A percentile compares a stretch with the other conserved stretches of the same genome.
Evolutionary conservation across 2,888 invertebrate genomes (phyloP).

Genomic region (Allacma fusca): DNA sequence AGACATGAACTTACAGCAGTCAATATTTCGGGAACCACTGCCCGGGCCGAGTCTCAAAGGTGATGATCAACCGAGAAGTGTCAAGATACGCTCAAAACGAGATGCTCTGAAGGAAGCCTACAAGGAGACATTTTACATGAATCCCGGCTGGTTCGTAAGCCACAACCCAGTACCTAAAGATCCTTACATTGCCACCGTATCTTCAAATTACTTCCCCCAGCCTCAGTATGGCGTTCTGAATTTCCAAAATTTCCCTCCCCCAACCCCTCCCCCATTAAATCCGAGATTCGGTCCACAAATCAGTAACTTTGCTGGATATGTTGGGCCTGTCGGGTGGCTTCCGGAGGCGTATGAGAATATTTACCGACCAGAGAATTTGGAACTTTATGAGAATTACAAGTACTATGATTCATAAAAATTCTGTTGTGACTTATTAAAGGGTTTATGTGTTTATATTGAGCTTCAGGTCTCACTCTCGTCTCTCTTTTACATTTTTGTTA

Average conservation of each 20-base stretch:
- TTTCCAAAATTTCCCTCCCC: constrained; percentile 23
- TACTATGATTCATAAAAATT: background rate
- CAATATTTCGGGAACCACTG: too few relatives aligned
- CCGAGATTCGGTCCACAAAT: constrained; percentile 24
- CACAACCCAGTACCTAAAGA: background rate
- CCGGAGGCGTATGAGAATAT: background rate
- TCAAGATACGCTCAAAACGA: background rate
- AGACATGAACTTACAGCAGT: too few relatives aligned
- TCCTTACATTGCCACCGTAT: background rate
- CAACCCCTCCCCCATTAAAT: constrained; percentile 14
- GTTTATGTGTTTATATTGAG: too few relatives aligned
- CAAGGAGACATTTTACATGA: constrained; percentile 38
- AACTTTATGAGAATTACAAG: background rate
- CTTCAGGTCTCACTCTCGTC: too few relatives aligned
- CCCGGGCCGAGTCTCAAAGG: too few relatives aligned
- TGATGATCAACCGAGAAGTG: background rate
- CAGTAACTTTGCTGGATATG: constrained; percentile 44
- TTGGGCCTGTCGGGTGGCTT: constrained; percentile 29
- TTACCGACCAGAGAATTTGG: background rate
- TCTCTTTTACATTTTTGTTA: too few relatives aligned
- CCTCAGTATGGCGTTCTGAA: constrained; percentile 30
- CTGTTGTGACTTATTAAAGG: too few relatives aligned
- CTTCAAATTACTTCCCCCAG: constrained; percentile 21
- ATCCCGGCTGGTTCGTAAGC: constrained; percentile 32
- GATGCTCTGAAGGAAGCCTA: background rate